Evolutionary conservation across 1,140 invertebrate genomes (phyloP).

Genomic region (Drosophila kepulauana): DNA sequence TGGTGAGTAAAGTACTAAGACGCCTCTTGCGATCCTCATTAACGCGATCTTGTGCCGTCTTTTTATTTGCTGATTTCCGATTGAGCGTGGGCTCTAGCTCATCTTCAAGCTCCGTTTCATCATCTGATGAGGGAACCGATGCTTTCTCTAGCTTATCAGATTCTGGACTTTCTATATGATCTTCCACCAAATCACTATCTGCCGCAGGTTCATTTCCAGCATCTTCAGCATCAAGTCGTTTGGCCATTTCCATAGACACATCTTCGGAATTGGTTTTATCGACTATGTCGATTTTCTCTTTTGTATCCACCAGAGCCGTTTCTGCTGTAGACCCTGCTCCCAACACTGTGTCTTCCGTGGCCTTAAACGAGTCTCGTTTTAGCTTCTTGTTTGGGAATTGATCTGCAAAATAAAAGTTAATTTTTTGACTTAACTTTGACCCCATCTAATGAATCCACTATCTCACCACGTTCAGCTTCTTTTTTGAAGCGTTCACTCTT

Average conservation of each 20-base stretch:
- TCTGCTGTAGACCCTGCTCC: slow-evolving; percentile 19
- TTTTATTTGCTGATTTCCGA: slow-evolving; percentile 67
- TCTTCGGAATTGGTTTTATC: slow-evolving; percentile 27
- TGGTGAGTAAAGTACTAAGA: slow-evolving; percentile 67
- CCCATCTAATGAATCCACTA: not conserved
- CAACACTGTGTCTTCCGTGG: slow-evolving; percentile 46
- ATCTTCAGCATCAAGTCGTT: slow-evolving; percentile 4
- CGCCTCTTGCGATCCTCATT: slow-evolving; percentile 77
- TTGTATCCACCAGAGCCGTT: slow-evolving; percentile 24
- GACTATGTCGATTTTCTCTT: slow-evolving; percentile 27
- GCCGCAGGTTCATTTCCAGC: slow-evolving; percentile 33
- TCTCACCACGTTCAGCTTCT: slow-evolving; percentile 66
- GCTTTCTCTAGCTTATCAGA: slow-evolving; percentile 48
- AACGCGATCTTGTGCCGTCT: slow-evolving; percentile 75
- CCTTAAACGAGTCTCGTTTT: slow-evolving; percentile 62
- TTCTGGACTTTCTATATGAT: slow-evolving; percentile 58
- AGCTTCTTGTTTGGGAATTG: slow-evolving; percentile 71
- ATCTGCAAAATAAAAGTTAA: slow-evolving; percentile 41
- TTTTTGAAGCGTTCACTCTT: slow-evolving; percentile 77
- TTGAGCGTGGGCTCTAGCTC: slow-evolving; percentile 72
- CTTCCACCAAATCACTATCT: slow-evolving; percentile 34
- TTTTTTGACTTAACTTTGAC: not conserved
- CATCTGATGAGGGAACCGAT: slow-evolving; percentile 64
- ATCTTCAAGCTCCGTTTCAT: slow-evolving; percentile 73
- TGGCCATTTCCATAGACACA: slow-evolving; percentile 48